Percentiles rank a stretch among this genome's conserved stretches.
Conservation (phyloP, 2,888 invertebrate species). For the Agriopis leucophaearia region DNA sequence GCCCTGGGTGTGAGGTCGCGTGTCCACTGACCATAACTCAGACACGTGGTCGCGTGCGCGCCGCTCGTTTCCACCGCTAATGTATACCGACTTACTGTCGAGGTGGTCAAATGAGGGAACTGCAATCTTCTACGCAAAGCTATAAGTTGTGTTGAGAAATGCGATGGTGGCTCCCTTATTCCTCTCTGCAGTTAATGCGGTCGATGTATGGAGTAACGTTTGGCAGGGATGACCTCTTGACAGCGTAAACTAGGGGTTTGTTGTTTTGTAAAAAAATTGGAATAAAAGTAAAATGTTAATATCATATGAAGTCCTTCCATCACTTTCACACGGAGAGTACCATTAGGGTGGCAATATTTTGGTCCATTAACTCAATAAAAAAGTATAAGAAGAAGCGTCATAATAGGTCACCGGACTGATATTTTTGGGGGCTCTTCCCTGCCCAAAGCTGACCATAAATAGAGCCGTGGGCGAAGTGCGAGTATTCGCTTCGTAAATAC, state of each 20-base stretch:
- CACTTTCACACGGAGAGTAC: too few species aligned
- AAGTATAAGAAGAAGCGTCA: too few species aligned
- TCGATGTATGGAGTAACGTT: background rate
- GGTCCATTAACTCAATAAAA: too few species aligned
- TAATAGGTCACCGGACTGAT: background rate
- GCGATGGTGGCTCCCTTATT: background rate
- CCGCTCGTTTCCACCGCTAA: slow-evolving; percentile 10
- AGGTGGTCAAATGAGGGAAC: background rate
- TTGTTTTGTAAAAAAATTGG: background rate
- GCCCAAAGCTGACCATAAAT: too few species aligned
- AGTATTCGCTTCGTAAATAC: too few species aligned
- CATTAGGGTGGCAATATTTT: too few species aligned
- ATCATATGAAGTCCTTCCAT: too few species aligned
- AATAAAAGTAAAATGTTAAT: too few species aligned
- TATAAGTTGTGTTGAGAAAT: background rate
- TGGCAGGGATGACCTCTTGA: slow-evolving; percentile 8
- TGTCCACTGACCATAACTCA: slow-evolving; percentile 1
- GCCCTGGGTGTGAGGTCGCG: slow-evolving; percentile 9
- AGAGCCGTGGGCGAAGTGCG: too few species aligned
- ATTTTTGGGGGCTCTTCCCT: too few species aligned
- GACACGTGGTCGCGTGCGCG: slow-evolving; percentile 13
- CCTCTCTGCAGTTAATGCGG: background rate
- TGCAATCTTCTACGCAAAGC: background rate
- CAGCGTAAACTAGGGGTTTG: background rate
- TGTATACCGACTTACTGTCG: background rate